Base-by-base conservation (phyloP, 2,797 vertebrate species). In the Rhinatrema bivittatum region DNA sequence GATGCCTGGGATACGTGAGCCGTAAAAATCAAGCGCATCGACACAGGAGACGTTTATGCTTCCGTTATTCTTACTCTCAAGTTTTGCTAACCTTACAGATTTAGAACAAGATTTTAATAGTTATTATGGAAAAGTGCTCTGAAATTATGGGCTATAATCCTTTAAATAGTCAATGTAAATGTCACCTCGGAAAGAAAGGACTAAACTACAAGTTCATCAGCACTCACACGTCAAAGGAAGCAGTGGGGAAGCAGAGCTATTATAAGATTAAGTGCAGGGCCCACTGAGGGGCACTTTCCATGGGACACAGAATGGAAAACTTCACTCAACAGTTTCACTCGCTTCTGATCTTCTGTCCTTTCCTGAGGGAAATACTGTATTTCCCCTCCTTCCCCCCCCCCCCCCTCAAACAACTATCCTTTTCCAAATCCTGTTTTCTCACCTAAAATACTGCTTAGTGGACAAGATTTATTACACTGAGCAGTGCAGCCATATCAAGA, bases 181-280 rank as follows among this genome's bases (percentile, higher is more conserved):
- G 53, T 62, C 54, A 72, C 45, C 53, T 70, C 19, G 65, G 54
- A 38, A 50, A 41, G 65, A 51, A 70, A 39, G 27, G 77, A 69
- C 36, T 53, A 46, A 72, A 67, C 40, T 43, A 65, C 42, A 74
- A 76, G 68, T 74, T 68, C 49, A 78, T 64, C 59, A 75, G 65
- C 62, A 70, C 42, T 69, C 47, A 68, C 60, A 64, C 70, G 65
- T 64, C 61, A 74, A 84, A 90, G 73, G 87, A 84, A 91, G 85
- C 62, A 50, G 72, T 70, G 81, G 77, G 76, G 72, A 76, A 75
- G 81, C 72, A 78, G 56, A 68, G 74, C 82, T 86, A 89, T 89
- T 87, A 91, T 80, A 78, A 88, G 89, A 90, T 91, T 90, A 89
- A 83, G 66, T 74, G 58, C 62, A 83, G n/a, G 70, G 71, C 70